Evolutionary conservation across 2,888 invertebrate species (phyloP), one percentile per base, ranked within the genome.

Genomic region (Catocala nupta): DNA sequence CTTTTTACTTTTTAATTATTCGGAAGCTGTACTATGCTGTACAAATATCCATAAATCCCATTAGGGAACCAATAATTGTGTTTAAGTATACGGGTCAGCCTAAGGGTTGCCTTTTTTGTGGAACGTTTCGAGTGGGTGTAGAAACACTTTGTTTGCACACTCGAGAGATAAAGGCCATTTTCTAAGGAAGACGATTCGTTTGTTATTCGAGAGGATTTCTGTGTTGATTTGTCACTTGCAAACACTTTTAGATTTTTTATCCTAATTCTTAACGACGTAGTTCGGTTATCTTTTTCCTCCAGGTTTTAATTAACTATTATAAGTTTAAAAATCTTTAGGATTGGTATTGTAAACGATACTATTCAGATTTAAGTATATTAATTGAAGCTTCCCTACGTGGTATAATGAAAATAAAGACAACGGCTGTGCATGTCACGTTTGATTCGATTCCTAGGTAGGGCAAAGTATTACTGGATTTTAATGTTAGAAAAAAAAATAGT

Each of bases 121-220:
- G 55, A 70, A 74, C 73, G 73, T 75, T 81, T 85, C 74, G 75
- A 89, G 88, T 83, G 86, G 86, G 83, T 84, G 85, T 82, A 78
- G 77, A 80, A 81, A 82, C 81, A 81, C 82, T 85, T 90, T 90
- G 89, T 90, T 90, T 88, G 82, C 84, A 67, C 78, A 80, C 82
- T 83, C 68, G 65, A 80, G 70, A 77, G 76, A 73, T 73, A 80
- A 79, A 75, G 70, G 63, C 65, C 69, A 70, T 77, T 82, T 76
- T 77, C 67, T 67, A 61, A 57, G 55, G 62, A 63, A 57, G 59
- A 60, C 68, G 63, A 65, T 56, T 73, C 60, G 67, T 69, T 70
- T 74, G 73, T 73, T 68, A 57, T 59, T 68, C 62, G 59, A 66
- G 68, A 63, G 68, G 67, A 59, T 54, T 64, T 70, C 55, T 59